phyloP scores from a whole-genome alignment of 2,888 invertebrate genomes.

The Lochmaea capreae region DNA sequence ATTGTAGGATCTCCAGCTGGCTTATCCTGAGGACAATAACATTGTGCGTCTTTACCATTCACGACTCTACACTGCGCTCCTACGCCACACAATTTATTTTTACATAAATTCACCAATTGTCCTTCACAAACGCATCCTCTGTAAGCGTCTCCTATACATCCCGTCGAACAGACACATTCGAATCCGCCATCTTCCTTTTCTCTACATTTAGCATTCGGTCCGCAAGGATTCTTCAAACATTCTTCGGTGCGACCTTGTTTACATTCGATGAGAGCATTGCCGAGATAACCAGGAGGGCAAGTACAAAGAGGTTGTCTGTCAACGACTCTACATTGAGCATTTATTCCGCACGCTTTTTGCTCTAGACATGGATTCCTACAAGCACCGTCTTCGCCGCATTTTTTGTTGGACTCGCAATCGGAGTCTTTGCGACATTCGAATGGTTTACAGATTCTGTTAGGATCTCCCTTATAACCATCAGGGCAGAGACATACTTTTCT shows the following conservation, averaged over 20 bases:
- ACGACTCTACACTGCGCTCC: slow-evolving; percentile 84
- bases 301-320: slow-evolving; percentile 81
- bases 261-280: slow-evolving; percentile 78
- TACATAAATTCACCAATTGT: slow-evolving; percentile 77
- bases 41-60: slow-evolving; percentile 76
- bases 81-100: slow-evolving; percentile 81
- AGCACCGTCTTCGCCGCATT: slow-evolving; percentile 76
- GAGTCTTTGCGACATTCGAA: slow-evolving; percentile 81
- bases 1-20: slow-evolving; percentile 87
- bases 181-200: slow-evolving; percentile 76
- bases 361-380: slow-evolving; percentile 88
- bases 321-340: slow-evolving; percentile 86
- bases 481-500: slow-evolving; percentile 88
- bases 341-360: slow-evolving; percentile 81
- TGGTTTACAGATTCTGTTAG: slow-evolving; percentile 78
- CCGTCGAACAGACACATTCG: slow-evolving; percentile 83
- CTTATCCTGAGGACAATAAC: slow-evolving; percentile 85
- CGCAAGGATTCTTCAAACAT: slow-evolving; percentile 86
- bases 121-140: slow-evolving; percentile 83
- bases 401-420: slow-evolving; percentile 83
- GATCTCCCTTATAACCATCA: slow-evolving; percentile 86
- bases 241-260: slow-evolving; percentile 76
- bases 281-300: slow-evolving; percentile 80
- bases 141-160: slow-evolving; percentile 85
- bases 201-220: slow-evolving; percentile 83